These are phyloP conservation scores for Megaustenia siamemsis DNA, from an alignment of 2,888 invertebrate species.

Conservation along the genomic window DNA sequence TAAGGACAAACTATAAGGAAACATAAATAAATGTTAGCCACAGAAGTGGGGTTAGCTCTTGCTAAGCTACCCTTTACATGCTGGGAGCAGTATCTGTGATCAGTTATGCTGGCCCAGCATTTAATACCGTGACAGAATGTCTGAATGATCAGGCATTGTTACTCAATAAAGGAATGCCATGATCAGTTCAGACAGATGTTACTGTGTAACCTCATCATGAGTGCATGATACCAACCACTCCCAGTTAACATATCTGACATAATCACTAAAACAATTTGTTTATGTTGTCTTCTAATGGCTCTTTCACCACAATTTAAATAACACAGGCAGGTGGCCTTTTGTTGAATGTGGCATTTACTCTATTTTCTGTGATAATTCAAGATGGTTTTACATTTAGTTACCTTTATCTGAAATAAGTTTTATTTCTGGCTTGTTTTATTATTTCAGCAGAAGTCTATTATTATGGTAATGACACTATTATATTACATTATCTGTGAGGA, in stretches of 20 bases:
- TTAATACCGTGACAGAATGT: not conserved
- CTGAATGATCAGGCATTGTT: not conserved
- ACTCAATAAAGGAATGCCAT: not conserved
- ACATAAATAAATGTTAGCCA: too few relatives aligned
- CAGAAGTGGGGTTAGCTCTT: too few relatives aligned
- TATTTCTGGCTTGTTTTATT: not conserved
- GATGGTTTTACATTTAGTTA: not conserved
- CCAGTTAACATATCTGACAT: not conserved
- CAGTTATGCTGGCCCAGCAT: not conserved
- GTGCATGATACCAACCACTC: not conserved
- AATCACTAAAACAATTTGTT: not conserved
- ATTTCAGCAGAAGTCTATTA: not conserved
- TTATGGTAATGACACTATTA: too few relatives aligned
- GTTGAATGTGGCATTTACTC: conserved; percentile 21
- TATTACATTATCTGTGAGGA: too few relatives aligned
- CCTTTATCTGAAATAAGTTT: not conserved
- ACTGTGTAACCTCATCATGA: not conserved
- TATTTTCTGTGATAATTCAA: conserved; percentile 6
- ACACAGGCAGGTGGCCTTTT: not conserved
- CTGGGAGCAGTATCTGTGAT: not conserved
- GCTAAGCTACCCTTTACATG: too few relatives aligned
- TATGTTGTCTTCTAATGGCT: not conserved
- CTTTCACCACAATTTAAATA: not conserved
- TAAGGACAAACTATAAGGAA: too few relatives aligned
- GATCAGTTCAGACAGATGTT: not conserved